These are phyloP conservation scores for Parauchenoglanis ngamensis DNA, from an alignment of 2,797 vertebrate genomes.

Conservation along the genomic window DNA sequence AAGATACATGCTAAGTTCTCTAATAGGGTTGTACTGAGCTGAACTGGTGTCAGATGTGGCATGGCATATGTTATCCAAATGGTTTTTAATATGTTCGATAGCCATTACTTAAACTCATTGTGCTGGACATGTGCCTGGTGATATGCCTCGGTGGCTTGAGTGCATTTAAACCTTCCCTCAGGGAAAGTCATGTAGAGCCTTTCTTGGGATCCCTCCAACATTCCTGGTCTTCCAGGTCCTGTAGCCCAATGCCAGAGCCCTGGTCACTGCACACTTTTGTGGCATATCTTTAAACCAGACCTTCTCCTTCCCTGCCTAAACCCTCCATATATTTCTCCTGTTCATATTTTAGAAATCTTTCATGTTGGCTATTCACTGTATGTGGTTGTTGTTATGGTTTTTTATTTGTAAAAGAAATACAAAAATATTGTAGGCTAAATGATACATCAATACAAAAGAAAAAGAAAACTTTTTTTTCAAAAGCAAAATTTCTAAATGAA, in stretches of 20 bases:
- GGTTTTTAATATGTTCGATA: conserved; percentile 8
- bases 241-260: conserved; percentile 22
- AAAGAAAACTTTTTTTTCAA: background rate
- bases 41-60: background rate
- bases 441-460: background rate
- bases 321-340: conserved; percentile 8
- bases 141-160: conserved; percentile 20
- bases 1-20: background rate
- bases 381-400: background rate
- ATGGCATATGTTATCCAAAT: background rate
- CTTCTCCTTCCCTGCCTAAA: conserved; percentile 12
- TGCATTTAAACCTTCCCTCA: conserved; percentile 47
- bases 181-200: conserved; percentile 47
- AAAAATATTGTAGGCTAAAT: background rate
- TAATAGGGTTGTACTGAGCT: background rate
- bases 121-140: conserved; percentile 24
- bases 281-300: conserved; percentile 49
- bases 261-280: conserved; percentile 35
- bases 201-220: conserved; percentile 39
- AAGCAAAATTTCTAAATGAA: background rate
- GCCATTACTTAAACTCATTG: background rate
- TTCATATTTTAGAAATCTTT: background rate
- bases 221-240: conserved; percentile 47
- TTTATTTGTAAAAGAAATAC: background rate
- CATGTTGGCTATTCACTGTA: background rate